Base-by-base conservation (phyloP, 92 coral and sea anemone genomes). In the Isaurus tuberculatus region DNA sequence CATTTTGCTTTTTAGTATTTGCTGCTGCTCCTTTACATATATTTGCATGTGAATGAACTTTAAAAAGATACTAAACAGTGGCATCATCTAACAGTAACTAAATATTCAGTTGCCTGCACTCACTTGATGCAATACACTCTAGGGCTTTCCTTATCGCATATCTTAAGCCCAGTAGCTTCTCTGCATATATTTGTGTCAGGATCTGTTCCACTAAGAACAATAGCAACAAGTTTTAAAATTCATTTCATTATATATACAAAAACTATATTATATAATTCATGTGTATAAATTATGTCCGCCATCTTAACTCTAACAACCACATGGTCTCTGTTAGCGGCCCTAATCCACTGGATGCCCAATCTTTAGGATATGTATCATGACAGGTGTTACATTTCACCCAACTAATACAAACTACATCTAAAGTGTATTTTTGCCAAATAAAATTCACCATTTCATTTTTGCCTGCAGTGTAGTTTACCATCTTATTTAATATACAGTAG, bases 101-200 rank as follows among this genome's bases (percentile, higher is more conserved):
- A 25, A 64, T 64, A 27, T 48, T 8, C 55, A 48, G 15, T 25
- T 25, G 69, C 11, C 25, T 66, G 43, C 44, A 66, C 72, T 66
- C 25, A 66, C 46, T 2, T 32, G 72, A 66, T 66, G 72, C 72
- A 11, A 1, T 29, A 31, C 44, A 66, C 23, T 66, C 72, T 4
- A 31, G 72, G 44, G 72, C 72, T 66, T 66, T 66, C 23, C 72
- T 66, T 64, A 64, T 15, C 8, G 70, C 33, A 64, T 64, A 64
- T 64, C 70, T 64, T 16, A 66, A 66, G n/a, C 72, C 72, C 44
- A 66, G 8, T 10, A 66, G 72, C 72, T 66, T 66, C 72, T 66
- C 72, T 5, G 72, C 44, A 32, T 66, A 66, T 31, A 66, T 32
- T 31, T 66, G 72, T 3, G 43, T 66, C 44, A 66, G 72, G 20